Base-by-base conservation (phyloP, 1,140 invertebrate species). In the Sminthurides bifidus region DNA sequence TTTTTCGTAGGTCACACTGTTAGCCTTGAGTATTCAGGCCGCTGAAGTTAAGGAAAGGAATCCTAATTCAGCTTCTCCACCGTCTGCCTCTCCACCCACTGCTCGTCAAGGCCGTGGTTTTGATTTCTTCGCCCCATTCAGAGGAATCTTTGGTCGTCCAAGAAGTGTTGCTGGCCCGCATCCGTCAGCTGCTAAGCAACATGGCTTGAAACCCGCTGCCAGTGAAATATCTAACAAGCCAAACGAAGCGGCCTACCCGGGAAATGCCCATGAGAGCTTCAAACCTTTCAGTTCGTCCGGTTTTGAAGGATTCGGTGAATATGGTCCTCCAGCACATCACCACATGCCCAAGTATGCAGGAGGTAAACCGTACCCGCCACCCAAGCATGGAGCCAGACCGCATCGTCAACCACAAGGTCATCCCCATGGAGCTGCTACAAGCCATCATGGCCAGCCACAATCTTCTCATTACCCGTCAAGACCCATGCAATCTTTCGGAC, bases 41-140 rank as follows among this genome's bases (percentile, higher is more conserved):
- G n/a, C n/a, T n/a, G n/a, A n/a, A n/a, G n/a, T n/a, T n/a, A n/a
- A n/a, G n/a, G n/a, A n/a, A n/a, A n/a, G n/a, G n/a, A n/a, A n/a
- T n/a, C n/a, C n/a, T n/a, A n/a, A n/a, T n/a, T n/a, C n/a, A n/a
- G n/a, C n/a, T n/a, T n/a, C n/a, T n/a, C n/a, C n/a, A n/a, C n/a
- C n/a, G n/a, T n/a, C n/a, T n/a, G n/a, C n/a, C n/a, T n/a, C n/a
- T n/a, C 44, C 15, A 46, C 44, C 6, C 10, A 5, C 37, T 38
- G 14, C 43, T 48, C 15, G 31, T 21, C 54, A 48, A 48, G 45
- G 55, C 23, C 54, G 50, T 30, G n/a, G 23, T n/a, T 57, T 61
- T 46, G 55, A 61, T 35, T 38, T 60, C 35, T 35, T 60, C 2
- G 59, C 54, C 6, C 59, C 59, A 29, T 53, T 60, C 29, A 24